Conservation (phyloP, 53 echinoderm and acorn worm genomes). For the Arbacia lixula region DNA sequence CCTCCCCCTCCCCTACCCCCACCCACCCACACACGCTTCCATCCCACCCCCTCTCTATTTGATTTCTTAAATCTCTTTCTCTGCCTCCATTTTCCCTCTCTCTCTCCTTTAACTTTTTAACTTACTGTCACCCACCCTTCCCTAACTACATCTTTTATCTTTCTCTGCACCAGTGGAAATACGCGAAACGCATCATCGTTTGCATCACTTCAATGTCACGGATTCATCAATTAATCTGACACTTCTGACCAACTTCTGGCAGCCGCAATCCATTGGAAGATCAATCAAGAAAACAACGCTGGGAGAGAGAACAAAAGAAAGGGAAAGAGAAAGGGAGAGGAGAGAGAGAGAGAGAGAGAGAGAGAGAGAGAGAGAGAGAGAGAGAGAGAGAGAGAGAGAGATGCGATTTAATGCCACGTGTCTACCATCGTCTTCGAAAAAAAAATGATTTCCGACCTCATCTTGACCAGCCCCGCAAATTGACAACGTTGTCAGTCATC, state of each 20-base stretch:
- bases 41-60: too few relatives aligned
- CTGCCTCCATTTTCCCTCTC: too few relatives aligned
- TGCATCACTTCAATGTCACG: neutral
- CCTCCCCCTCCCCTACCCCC: too few relatives aligned
- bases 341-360: too few relatives aligned
- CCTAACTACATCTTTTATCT: too few relatives aligned
- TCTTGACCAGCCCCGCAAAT: conserved; percentile 48
- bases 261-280: neutral
- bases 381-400: too few relatives aligned
- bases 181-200: neutral
- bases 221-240: conserved; percentile 15
- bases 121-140: too few relatives aligned
- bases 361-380: too few relatives aligned
- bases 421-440: conserved; percentile 12
- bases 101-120: too few relatives aligned
- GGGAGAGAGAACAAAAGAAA: conserved; percentile 9
- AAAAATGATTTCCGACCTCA: conserved; percentile 29
- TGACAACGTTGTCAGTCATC: conserved; percentile 54
- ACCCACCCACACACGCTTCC: too few relatives aligned
- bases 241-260: conserved; percentile 25
- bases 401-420: conserved; percentile 37
- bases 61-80: too few relatives aligned
- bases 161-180: neutral
- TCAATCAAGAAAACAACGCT: conserved; percentile 10
- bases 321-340: too few relatives aligned